These are phyloP conservation scores for Lycodopsis pacificus DNA, from an alignment of 2,797 vertebrate species.

Conservation along the genomic window DNA sequence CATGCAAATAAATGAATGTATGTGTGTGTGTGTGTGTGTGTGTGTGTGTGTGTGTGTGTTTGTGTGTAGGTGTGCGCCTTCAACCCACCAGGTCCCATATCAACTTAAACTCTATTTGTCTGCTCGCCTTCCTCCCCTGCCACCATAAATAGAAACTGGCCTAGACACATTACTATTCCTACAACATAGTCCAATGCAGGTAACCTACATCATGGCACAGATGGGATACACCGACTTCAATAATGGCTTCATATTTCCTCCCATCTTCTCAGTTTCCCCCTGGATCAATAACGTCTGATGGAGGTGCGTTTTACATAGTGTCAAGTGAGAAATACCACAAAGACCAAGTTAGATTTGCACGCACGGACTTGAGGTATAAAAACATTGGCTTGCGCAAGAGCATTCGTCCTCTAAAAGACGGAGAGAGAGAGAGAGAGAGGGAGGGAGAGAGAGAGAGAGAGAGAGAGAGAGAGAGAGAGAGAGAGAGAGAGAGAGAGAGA, in stretches of 20 bases:
- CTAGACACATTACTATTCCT: slow-evolving; percentile 78
- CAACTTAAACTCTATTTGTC: slow-evolving; percentile 58
- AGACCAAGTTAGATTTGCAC: slow-evolving; percentile 38
- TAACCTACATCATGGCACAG: slow-evolving; percentile 62
- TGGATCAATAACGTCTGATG: slow-evolving; percentile 73
- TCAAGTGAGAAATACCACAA: slow-evolving; percentile 37
- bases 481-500: slow-evolving; percentile 36
- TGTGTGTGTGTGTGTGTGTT: neutral
- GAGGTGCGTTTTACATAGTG: slow-evolving; percentile 14
- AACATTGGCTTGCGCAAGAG: slow-evolving; percentile 53
- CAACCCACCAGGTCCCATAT: slow-evolving; percentile 33
- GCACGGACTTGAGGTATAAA: slow-evolving; percentile 30
- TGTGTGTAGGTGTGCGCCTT: slow-evolving; percentile 2
- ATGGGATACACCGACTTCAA: slow-evolving; percentile 58
- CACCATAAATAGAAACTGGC: slow-evolving; percentile 71
- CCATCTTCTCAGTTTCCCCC: slow-evolving; percentile 52
- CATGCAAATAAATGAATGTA: neutral
- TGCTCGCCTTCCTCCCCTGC: slow-evolving; percentile 69
- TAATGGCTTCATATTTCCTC: slow-evolving; percentile 73
- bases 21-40: neutral
- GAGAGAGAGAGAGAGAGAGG: slow-evolving; percentile 21
- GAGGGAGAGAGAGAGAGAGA: slow-evolving; percentile 21
- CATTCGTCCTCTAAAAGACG: slow-evolving; percentile 13
- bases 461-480: slow-evolving; percentile 21
- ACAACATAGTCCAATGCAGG: slow-evolving; percentile 76